Evolutionary conservation across 2,888 invertebrate species (phyloP).

Genomic region (Xanthorhoe designata): DNA sequence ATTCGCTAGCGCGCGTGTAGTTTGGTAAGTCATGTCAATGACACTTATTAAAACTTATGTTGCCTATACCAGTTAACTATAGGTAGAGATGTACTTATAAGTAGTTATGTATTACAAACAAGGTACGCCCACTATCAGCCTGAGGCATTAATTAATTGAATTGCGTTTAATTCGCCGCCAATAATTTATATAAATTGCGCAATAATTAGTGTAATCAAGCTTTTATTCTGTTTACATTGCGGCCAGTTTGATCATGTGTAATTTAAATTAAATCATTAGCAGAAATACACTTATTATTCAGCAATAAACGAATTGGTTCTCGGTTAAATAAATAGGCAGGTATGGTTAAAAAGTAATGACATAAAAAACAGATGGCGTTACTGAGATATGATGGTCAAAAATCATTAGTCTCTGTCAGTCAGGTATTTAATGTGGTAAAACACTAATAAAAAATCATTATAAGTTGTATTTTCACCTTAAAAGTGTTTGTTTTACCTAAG

Average conservation of each 20-base stretch:
- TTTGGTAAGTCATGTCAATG: too few relatives aligned
- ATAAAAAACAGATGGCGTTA: not conserved
- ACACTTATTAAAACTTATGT: too few relatives aligned
- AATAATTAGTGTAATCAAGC: not conserved
- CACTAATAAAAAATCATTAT: too few relatives aligned
- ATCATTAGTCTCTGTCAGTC: too few relatives aligned
- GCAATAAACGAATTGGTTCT: not conserved
- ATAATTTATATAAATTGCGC: not conserved
- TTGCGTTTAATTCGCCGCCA: not conserved
- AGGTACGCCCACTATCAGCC: not conserved
- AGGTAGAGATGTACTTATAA: not conserved
- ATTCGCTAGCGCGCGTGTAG: too few relatives aligned
- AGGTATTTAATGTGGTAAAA: too few relatives aligned
- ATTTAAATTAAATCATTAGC: not conserved
- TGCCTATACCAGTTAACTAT: not conserved
- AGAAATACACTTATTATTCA: not conserved
- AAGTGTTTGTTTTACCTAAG: too few relatives aligned
- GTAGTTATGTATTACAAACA: not conserved
- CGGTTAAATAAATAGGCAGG: not conserved
- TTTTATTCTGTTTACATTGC: not conserved
- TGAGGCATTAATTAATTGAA: not conserved
- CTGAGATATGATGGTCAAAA: too few relatives aligned
- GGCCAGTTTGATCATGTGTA: not conserved
- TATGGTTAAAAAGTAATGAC: not conserved
- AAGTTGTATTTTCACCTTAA: too few relatives aligned